A percentile compares a stretch with the other conserved stretches of the same genome.
phyloP scores from a whole-genome alignment of 2,113 vertebrate species.

The Microcebus ravelobensis region DNA sequence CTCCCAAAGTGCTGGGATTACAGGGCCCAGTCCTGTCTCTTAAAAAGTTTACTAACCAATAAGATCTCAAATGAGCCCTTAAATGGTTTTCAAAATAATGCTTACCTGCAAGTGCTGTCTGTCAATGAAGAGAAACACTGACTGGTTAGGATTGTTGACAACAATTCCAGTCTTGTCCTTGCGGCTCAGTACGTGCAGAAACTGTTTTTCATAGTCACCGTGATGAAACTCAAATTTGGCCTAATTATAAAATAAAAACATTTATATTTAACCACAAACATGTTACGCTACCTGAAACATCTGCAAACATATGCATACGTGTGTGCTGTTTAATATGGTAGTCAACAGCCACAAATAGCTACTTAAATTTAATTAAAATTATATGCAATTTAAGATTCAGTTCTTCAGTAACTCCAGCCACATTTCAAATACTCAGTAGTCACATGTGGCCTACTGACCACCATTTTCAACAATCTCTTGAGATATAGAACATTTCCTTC shows the following conservation, averaged over 20 bases:
- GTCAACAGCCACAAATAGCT: not conserved
- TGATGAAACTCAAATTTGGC: slow-evolving; percentile 99
- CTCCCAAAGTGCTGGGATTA: too few relatives aligned
- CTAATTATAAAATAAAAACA: slow-evolving; percentile 79
- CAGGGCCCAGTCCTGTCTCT: too few relatives aligned
- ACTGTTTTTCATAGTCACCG: slow-evolving; percentile 99
- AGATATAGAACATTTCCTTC: not conserved
- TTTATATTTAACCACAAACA: not conserved
- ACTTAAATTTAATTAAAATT: not conserved
- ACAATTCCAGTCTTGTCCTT: slow-evolving; percentile 99
- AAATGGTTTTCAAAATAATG: not conserved
- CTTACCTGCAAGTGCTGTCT: slow-evolving; percentile 98
- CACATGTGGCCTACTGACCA: not conserved
- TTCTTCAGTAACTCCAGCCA: not conserved
- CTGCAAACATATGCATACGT: not conserved
- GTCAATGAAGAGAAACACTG: slow-evolving; percentile 99
- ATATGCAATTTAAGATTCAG: not conserved
- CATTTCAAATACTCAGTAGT: not conserved
- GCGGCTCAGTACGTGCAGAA: slow-evolving; percentile 97
- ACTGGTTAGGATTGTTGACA: slow-evolving; percentile 95
- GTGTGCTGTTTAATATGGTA: not conserved
- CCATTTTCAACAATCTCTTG: not conserved
- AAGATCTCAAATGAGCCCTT: not conserved
- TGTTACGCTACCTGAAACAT: not conserved
- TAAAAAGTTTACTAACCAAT: not conserved